These are phyloP conservation scores for Chrysolina americana DNA, from an alignment of 2,888 invertebrate genomes.

Conservation along the genomic window DNA sequence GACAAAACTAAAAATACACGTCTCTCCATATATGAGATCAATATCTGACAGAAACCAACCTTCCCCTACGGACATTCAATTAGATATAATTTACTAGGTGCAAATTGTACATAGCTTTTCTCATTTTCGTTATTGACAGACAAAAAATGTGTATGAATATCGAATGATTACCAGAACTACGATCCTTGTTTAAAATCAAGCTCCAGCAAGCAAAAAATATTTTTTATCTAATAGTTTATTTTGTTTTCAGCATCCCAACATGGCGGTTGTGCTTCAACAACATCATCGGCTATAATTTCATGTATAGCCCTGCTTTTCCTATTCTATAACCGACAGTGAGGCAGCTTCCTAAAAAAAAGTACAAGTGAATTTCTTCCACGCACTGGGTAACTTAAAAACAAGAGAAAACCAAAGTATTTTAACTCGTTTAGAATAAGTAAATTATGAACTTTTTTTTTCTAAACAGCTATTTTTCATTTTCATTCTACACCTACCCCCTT, in stretches of 20 bases:
- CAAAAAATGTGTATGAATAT: too few species aligned
- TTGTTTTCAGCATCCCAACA: slow-evolving; percentile 52
- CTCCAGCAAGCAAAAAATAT: too few species aligned
- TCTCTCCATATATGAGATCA: too few species aligned
- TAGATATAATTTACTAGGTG: too few species aligned
- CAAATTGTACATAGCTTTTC: too few species aligned
- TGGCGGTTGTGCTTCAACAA: slow-evolving; percentile 40
- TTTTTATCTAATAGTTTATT: slow-evolving; percentile 3
- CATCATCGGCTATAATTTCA: slow-evolving; percentile 52
- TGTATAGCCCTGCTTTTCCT: slow-evolving; percentile 55
- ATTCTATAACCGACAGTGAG: slow-evolving; percentile 52
- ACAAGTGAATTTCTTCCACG: slow-evolving; percentile 58
- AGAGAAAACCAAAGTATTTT: slow-evolving; percentile 62
- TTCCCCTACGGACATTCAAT: too few species aligned
- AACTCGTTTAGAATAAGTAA: slow-evolving; percentile 51
- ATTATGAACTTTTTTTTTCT: slow-evolving; percentile 46
- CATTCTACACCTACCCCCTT: slow-evolving; percentile 39
- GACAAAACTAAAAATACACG: too few species aligned
- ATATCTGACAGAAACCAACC: too few species aligned
- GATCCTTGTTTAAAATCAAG: too few species aligned
- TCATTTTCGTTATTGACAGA: too few species aligned
- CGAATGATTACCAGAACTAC: too few species aligned
- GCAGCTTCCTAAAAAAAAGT: slow-evolving; percentile 36
- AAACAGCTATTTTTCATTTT: slow-evolving; percentile 38
- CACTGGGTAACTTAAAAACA: slow-evolving; percentile 63